Base-by-base conservation (phyloP, 2,797 vertebrate genomes). In the Sciurus vulgaris region DNA sequence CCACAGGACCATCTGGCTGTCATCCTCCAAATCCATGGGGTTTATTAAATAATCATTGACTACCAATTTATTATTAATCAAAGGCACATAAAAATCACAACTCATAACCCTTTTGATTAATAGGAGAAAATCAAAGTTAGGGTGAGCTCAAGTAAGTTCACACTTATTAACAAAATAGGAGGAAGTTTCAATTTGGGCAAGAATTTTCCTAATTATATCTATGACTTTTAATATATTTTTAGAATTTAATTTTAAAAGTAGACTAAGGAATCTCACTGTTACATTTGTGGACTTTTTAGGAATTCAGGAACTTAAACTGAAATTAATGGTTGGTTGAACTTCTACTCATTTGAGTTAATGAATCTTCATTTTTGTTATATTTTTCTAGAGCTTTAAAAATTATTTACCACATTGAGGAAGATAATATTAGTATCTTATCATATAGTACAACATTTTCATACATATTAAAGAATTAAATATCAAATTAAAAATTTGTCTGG, bases 41-140 rank as follows among this genome's bases (percentile, higher is more conserved):
- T 95, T 94, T 95, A 97, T 96, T 88, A 97, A 96, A 96, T 97
- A 95, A 94, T 93, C 86, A 96, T 93, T 20, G 28, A 44, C 59
- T 81, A 89, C 12, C 4, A 47, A 94, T 96, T 59, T 86, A 97
- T 95, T 94, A 96, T 97, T 97, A 84, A 97, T 97, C 74, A 97
- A 95, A 97, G 69, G 73, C 44, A 92, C 35, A 94, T 17, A 77
- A 28, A 86, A 47, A 17, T 14, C 15, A 65, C 28, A 86, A 96
- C 63, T 89, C 8, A 28, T 67, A 95, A 65, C 2, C 0, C 0
- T 73, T 81, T 93, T 94, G 76, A 41, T 96, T 97, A 86, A 86
- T 38, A 86, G 41, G 12, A 94, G 7, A 79, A 89, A 86, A 44
- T 51, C 5, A 44, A 69, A 88, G 26, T 28, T 33, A 85, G 17